Evolutionary conservation across 2,113 vertebrate species (phyloP).

Genomic region (Salminus brasiliensis): DNA sequence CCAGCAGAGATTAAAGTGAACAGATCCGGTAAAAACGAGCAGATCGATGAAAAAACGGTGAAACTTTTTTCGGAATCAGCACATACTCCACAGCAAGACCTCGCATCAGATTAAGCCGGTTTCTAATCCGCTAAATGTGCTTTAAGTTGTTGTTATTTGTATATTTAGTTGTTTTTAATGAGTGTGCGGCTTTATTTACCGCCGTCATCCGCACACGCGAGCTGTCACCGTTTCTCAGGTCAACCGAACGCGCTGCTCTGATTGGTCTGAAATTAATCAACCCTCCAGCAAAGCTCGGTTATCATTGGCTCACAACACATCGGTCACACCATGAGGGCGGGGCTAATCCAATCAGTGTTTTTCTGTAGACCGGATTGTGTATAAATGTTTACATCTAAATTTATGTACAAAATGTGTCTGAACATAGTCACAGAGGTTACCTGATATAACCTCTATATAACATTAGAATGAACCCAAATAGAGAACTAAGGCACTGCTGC

Average conservation of each 20-base stretch:
- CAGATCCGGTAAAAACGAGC: not conserved
- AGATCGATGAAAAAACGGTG: not conserved
- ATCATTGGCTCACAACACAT: not conserved
- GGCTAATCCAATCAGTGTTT: no score
- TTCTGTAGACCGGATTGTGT: no score
- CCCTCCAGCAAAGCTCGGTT: not conserved
- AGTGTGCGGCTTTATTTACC: constrained; percentile 78
- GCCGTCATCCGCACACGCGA: constrained; percentile 85
- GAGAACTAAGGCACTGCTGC: no score
- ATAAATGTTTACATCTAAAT: no score
- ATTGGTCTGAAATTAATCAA: constrained; percentile 44
- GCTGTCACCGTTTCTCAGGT: constrained; percentile 81
- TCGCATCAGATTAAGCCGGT: not conserved
- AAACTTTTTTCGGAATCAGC: not conserved
- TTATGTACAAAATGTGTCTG: no score
- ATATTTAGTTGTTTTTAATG: constrained; percentile 5
- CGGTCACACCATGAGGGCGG: constrained; percentile 42
- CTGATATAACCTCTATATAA: no score
- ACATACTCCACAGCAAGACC: not conserved
- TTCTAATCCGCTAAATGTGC: no score
- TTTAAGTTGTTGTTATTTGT: not conserved
- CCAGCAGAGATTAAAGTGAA: constrained; percentile 52
- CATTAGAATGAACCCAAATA: no score
- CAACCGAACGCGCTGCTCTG: constrained; percentile 61
- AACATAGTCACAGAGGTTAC: no score